Base-by-base conservation (phyloP, 2,888 invertebrate genomes). In the Drosophila dives region DNA sequence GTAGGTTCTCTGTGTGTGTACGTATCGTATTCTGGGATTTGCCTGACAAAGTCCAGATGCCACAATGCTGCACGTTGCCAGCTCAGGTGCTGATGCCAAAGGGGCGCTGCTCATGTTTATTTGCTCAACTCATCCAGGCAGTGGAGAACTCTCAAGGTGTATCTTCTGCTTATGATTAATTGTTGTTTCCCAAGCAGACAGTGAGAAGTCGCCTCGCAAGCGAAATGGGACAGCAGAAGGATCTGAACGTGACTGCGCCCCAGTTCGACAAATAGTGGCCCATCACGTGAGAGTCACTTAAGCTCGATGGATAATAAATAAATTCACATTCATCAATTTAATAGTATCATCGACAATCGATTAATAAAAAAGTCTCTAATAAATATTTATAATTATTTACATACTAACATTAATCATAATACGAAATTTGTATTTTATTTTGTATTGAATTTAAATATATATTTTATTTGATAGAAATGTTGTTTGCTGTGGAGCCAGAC, bases 91-190 rank as follows among this genome's bases (percentile, higher is more conserved):
- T 55, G 45, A 48, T 62, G 62, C 64, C 76, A 71, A 67, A 62
- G 64, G 48, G 49, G 33, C 58, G 69, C 60, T 66, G 81, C 56
- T 59, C 66, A 59, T 81, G 58, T 65, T 68, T 72, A 29, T 76
- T 68, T 61, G 53, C 76, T 72, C 53, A 40, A 49, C 53, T 75
- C 60, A 64, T 67, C 53, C 77, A 50, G 61, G 45, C 42, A 45
- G 45, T n/a, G 26, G 11, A 42, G 40, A 51, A 64, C 72, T 51
- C 70, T 78, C 53, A 63, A 64, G 71, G 74, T 75, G 69, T 80
- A 79, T 79, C 79, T 81, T 55, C 74, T 71, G 54, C 36, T 75
- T 79, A 80, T 80, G 80, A 80, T 80, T 79, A 80, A 80, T 80
- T 80, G 75, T 66, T 56, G 58, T 60, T 64, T 32, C 62, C 50